Evolutionary conservation across 2,888 invertebrate species (phyloP), one percentile per base, ranked within the genome.

Genomic region (Chirona hameri): DNA sequence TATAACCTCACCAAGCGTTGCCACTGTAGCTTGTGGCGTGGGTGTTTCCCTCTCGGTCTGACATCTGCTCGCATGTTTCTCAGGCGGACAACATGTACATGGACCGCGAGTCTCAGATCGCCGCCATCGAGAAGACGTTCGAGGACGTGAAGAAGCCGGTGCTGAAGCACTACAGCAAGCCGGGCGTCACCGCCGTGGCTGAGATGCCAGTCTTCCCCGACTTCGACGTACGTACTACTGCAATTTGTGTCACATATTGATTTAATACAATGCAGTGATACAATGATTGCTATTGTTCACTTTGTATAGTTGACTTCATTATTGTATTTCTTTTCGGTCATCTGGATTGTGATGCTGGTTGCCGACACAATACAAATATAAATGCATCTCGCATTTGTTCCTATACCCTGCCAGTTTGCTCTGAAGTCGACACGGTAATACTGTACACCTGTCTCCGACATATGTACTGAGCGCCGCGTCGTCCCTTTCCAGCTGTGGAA

Each of bases 41-140:
- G 39, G 7, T 39, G 39, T 39, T 39, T 39, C 39, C 39, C 39
- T 39, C 7, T 39, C 39, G 7, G 39, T 39, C 39, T 39, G 39
- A 39, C 39, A 39, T 39, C 39, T 39, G 39, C 27, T 27, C 82
- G 65, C 86, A 7, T 39, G 39, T 39, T 39, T 39, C 39, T 39
- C 93, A 95, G 87, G 95, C 95, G 87, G 97, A 98, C 87, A 95
- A 96, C 0, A 89, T 98, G 52, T 99, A 98, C 88, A 95, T 97
- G 93, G 98, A 98, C 89, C 92, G 97, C 83, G 97, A 98, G 83
- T 96, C 96, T 87, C 99, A 99, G 90, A 96, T 99, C 86, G 94
- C 93, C 87, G 98, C 98, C 65, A 99, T 99, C 86, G 96, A 98
- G 86, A 97, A 96, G 88, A 99, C 99, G 12, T 99, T 99, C 89